A percentile compares a stretch with the other conserved stretches of the same genome.
Evolutionary conservation across 2,797 vertebrate genomes (phyloP).

Genomic region (Arrhamphus sclerolepis): DNA sequence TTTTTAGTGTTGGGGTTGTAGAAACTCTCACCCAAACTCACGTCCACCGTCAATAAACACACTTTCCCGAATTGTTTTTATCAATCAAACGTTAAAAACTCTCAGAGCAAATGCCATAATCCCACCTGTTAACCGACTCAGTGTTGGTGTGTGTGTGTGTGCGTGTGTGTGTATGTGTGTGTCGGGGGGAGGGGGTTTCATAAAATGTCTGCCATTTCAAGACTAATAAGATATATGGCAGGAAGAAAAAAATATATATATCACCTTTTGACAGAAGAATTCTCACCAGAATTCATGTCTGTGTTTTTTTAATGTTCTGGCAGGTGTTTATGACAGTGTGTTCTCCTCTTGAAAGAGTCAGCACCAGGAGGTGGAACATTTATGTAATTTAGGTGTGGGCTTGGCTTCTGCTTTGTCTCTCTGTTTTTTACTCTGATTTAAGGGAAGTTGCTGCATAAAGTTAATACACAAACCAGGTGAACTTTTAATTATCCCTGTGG

Average conservation of each 20-base stretch:
- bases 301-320: conserved; percentile 45
- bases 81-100: too few species aligned
- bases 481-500: conserved; percentile 46
- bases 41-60: too few species aligned
- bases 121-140: conserved; percentile 1
- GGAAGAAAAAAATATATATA: conserved; percentile 33
- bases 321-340: conserved; percentile 35
- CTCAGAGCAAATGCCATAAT: not conserved
- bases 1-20: too few species aligned
- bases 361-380: conserved; percentile 29
- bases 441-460: conserved; percentile 32
- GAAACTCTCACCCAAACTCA: too few species aligned
- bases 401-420: conserved; percentile 25
- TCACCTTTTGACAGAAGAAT: conserved; percentile 25
- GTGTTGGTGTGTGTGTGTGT: not conserved
- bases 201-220: conserved; percentile 37
- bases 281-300: conserved; percentile 36
- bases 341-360: conserved; percentile 27
- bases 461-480: conserved; percentile 44
- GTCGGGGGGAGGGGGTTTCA: conserved; percentile 8
- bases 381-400: conserved; percentile 34
- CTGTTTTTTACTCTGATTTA: conserved; percentile 29
- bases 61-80: too few species aligned
- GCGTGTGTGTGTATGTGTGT: not conserved
- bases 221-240: conserved; percentile 32